These are phyloP conservation scores for Scaptomyza hsui DNA, from an alignment of 1,140 invertebrate species.

Conservation along the genomic window DNA sequence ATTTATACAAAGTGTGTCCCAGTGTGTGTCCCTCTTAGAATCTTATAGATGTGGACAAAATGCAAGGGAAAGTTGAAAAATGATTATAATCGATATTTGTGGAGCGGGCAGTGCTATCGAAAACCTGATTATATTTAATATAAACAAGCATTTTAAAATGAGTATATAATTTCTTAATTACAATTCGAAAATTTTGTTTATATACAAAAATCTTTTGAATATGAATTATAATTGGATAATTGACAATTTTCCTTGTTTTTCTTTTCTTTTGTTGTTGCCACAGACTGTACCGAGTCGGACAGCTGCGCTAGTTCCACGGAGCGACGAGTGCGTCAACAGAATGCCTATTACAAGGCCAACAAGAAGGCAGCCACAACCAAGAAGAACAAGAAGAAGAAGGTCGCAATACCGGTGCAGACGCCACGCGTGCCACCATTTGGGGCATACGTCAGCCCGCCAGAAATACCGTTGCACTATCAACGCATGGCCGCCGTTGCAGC, in stretches of 20 bases:
- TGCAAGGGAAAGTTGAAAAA: too few relatives aligned
- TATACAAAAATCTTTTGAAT: too few relatives aligned
- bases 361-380: constrained; percentile 91
- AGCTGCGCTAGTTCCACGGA: constrained; percentile 89
- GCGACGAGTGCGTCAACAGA: constrained; percentile 87
- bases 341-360: constrained; percentile 87
- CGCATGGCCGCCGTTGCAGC: constrained; percentile 69
- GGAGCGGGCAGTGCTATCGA: background rate
- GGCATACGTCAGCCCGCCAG: constrained; percentile 82
- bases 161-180: background rate
- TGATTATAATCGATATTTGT: background rate
- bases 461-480: constrained; percentile 82
- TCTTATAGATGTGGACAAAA: background rate
- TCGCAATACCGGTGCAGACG: constrained; percentile 92
- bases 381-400: constrained; percentile 90
- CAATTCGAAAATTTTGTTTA: too few relatives aligned
- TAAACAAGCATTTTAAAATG: background rate
- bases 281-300: constrained; percentile 93
- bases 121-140: background rate
- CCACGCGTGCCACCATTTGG: constrained; percentile 91
- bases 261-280: background rate
- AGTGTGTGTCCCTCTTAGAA: background rate
- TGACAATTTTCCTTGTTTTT: background rate
- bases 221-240: background rate
- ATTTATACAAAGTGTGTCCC: background rate